Percentiles rank a stretch among this genome's conserved stretches.
Conservation (phyloP, 2,797 vertebrate species). For the Catostomus latipinnis region DNA sequence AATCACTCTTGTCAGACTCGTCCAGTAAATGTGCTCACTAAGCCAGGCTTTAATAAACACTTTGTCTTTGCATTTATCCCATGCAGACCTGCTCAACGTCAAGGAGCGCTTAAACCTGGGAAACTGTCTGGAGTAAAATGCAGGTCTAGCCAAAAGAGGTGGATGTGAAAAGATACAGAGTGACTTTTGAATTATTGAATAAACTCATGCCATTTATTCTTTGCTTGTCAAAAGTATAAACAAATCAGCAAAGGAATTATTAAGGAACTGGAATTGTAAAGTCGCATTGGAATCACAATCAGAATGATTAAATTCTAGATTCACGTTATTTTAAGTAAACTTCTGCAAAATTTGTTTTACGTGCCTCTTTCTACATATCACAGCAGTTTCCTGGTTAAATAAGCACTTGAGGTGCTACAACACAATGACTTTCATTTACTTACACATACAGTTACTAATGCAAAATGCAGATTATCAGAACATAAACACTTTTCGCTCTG, state of each 20-base stretch:
- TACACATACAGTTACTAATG: too few relatives aligned
- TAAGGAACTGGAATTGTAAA: background rate
- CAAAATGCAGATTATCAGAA: too few relatives aligned
- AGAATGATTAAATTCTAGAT: background rate
- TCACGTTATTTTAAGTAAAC: too few relatives aligned
- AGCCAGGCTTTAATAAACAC: conserved; percentile 15
- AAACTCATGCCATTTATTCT: conserved; percentile 45
- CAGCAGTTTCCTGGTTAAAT: too few relatives aligned
- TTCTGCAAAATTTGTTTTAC: too few relatives aligned
- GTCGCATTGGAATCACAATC: background rate
- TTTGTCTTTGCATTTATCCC: conserved; percentile 14
- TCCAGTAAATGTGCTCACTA: conserved; percentile 5
- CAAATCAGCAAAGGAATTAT: background rate
- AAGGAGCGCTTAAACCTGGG: conserved; percentile 2
- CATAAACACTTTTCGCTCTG: too few relatives aligned
- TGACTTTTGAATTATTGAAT: conserved; percentile 20
- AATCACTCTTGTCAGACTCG: background rate
- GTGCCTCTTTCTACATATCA: too few relatives aligned
- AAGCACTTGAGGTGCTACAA: too few relatives aligned
- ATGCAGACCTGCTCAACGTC: conserved; percentile 40
- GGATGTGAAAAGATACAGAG: conserved; percentile 33
- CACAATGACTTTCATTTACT: too few relatives aligned
- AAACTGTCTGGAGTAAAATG: conserved; percentile 6
- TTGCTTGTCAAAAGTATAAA: background rate
- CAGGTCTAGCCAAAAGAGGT: conserved; percentile 3